Evolutionary conservation across 2,113 vertebrate species (phyloP), one percentile per base, ranked within the genome.

Genomic region (Haplochromis vanheusdeni): DNA sequence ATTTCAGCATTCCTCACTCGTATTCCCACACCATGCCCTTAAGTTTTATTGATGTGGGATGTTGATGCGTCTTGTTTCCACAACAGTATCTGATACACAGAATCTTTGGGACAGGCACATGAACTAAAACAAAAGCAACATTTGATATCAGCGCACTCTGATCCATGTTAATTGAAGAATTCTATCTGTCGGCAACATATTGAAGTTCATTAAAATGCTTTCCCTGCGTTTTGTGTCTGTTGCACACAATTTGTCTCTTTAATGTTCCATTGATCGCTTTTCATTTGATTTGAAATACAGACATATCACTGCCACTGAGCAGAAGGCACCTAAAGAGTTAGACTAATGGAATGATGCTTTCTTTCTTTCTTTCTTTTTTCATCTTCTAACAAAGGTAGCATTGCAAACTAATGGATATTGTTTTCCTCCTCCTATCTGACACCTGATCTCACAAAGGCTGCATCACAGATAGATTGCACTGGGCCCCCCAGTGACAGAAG

Each of bases 381-480:
- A 54, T 89, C 79, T 93, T 92, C 81, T 86, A 93, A 94, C 93
- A 96, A 91, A 93, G 91, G 93, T 91, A 93, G 87, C 70, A 47
- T 85, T 88, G 85, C 87, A 91, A 94, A 94, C 90, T 92, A 96
- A 95, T 96, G 92, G 91, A 95, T 95, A 95, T 96, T 95, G 95
- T 95, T 95, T 94, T 92, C 91, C 91, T 93, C 91, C 86, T 86
- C 75, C 79, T 94, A 93, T 95, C 93, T 92, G 94, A 95, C 6
- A 85, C 81, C 89, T 93, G 96, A 94, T 96, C 94, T 95, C 88
- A 91, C 93, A 90, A 84, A 92, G 91, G 91, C 90, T 87, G 93
- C 90, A 87, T 87, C 88, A 80, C 87, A 88, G 92, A 96, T 92
- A 94, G 94, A 96, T 95, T 93, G 92, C 84, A 81, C 85, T 56